phyloP scores from a whole-genome alignment of 2,888 invertebrate species.

The Phaedon cochleariae region DNA sequence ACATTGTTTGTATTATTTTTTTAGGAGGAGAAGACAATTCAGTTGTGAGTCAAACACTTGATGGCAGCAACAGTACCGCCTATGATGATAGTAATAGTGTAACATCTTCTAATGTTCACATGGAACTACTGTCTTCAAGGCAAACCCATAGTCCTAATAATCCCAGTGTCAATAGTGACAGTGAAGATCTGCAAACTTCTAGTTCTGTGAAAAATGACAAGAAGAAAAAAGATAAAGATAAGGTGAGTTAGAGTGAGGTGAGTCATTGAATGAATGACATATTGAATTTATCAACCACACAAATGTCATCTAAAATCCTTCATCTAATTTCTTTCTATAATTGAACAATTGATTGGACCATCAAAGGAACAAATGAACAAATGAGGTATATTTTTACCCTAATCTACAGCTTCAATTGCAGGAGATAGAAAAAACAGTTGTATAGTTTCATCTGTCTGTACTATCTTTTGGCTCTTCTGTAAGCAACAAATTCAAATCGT shows the following conservation, averaged over 20 bases:
- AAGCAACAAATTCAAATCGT: no score
- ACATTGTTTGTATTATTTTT: neutral
- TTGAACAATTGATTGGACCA: no score
- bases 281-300: no score
- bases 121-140: constrained; percentile 66
- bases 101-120: constrained; percentile 66
- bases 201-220: constrained; percentile 56
- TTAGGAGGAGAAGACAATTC: constrained; percentile 63
- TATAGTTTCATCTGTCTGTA: no score
- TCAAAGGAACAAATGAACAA: no score
- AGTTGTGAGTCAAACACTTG: constrained; percentile 61
- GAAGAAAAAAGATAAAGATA: constrained; percentile 56
- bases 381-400: no score
- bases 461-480: no score
- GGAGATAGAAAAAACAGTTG: no score
- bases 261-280: no score
- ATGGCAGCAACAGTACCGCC: constrained; percentile 64
- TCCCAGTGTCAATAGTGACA: constrained; percentile 65
- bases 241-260: neutral
- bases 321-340: constrained; percentile 26
- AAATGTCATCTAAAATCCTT: no score
- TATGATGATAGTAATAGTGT: constrained; percentile 66
- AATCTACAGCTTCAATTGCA: no score
- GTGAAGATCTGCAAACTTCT: constrained; percentile 55
- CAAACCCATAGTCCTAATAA: constrained; percentile 66